Base-by-base conservation (phyloP, 2,888 invertebrate species). In the Trachelus iudaicus region DNA sequence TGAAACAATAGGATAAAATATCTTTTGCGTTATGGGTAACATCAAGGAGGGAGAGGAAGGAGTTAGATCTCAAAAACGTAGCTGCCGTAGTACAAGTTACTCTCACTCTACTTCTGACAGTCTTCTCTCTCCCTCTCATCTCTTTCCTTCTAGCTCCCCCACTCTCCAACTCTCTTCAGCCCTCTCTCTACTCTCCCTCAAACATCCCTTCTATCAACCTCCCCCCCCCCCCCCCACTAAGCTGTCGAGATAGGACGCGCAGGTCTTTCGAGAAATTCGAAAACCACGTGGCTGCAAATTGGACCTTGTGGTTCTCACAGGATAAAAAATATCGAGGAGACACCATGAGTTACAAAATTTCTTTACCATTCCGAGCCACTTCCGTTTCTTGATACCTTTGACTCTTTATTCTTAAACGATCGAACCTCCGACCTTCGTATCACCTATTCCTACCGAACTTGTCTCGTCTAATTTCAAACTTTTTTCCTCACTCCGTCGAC, bases 41-140 rank as follows among this genome's bases (percentile, higher is more conserved):
- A 15, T 40, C 6, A 15, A 6, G 40, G 3, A 12, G 23, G 9
- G 56, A 23, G 23, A 23, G 9, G 37, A 13, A 23, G 9, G 23
- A 15, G 23, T 15, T 23, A 56, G 2, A 56, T 23, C 1, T 56
- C 23, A 56, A 56, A 56, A 9, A 56, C 56, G 56, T 23, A 56
- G 56, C 23, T 23, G 56, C 56, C 56, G 56, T 56, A 9, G 56
- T 23, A 56, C 56, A 81, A 79, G 82, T 81, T 76, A 77, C 76
- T 80, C 77, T 69, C 73, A 78, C 73, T 79, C 56, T 56, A 56
- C 77, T 69, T 81, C 35, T 73, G 71, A 76, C 75, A 69, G 79
- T 73, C 74, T 78, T 78, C 73, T 76, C 73, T 76, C 78, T 75
- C n/a, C 69, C 56, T 56, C 78, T 75, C 34, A 56, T 56, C 40